These are phyloP conservation scores for Noctua pronuba DNA, from an alignment of 2,888 invertebrate genomes.

Conservation along the genomic window DNA sequence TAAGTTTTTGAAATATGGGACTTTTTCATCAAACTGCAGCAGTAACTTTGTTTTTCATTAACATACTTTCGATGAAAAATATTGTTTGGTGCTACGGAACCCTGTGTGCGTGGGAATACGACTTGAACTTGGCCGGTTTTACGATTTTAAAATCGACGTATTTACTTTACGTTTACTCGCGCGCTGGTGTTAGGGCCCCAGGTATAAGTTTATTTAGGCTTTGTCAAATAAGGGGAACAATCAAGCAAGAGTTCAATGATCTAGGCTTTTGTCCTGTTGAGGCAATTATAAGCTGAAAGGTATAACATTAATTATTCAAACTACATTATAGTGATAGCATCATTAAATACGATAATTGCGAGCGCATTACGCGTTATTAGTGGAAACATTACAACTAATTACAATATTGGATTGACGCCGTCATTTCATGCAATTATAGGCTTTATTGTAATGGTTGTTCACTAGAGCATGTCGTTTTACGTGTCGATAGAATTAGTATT, in stretches of 20 bases:
- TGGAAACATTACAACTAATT: conserved; percentile 33
- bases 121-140: no score
- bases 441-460: conserved; percentile 16
- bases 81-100: no score
- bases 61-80: no score
- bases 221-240: not conserved
- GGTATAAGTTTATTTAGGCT: not conserved
- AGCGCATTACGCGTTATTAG: conserved; percentile 11
- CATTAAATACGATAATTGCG: conserved; percentile 17
- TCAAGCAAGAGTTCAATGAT: not conserved
- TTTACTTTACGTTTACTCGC: no score
- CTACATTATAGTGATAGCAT: not conserved
- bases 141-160: no score
- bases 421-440: conserved; percentile 30
- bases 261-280: not conserved
- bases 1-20: no score
- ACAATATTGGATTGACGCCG: conserved; percentile 12
- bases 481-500: not conserved
- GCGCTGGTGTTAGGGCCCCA: no score
- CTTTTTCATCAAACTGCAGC: no score
- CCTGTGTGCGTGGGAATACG: no score
- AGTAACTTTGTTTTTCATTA: no score
- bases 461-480: not conserved
- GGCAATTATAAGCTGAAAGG: not conserved
- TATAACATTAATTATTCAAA: conserved; percentile 1